These are phyloP conservation scores for Aix galericulata DNA, from an alignment of 2,113 vertebrate species.

Conservation along the genomic window DNA sequence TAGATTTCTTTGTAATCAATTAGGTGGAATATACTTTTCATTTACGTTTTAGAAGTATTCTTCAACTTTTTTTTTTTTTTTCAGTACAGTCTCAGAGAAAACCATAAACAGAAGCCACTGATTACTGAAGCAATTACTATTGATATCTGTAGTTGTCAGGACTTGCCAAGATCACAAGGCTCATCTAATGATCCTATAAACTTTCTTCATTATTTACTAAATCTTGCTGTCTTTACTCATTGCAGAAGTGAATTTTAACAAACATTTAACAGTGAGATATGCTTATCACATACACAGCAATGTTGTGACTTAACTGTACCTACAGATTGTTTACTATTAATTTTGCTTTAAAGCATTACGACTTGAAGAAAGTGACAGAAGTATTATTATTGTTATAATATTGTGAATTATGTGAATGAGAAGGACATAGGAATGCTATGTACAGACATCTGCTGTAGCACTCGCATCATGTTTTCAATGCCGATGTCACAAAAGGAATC, in stretches of 20 bases:
- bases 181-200: not conserved
- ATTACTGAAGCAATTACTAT: not conserved
- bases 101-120: not conserved
- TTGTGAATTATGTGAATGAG: not conserved
- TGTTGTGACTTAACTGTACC: not conserved
- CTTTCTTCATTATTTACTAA: not conserved
- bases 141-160: not conserved
- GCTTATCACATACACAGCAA: not conserved
- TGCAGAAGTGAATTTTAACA: not conserved
- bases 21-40: not conserved
- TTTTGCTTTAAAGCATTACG: not conserved
- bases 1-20: not conserved
- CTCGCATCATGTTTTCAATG: not conserved
- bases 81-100: not conserved
- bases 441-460: not conserved
- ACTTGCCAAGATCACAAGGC: not conserved
- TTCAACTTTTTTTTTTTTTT: slow-evolving; percentile 14
- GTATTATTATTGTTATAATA: not conserved
- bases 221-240: not conserved
- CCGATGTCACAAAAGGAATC: not conserved
- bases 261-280: not conserved
- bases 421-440: not conserved
- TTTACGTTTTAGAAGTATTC: not conserved
- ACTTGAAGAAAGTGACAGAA: not conserved
- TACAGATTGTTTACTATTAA: not conserved